These are phyloP conservation scores for Periophthalmus modestus DNA, from an alignment of 2,113 vertebrate genomes.

Conservation along the genomic window DNA sequence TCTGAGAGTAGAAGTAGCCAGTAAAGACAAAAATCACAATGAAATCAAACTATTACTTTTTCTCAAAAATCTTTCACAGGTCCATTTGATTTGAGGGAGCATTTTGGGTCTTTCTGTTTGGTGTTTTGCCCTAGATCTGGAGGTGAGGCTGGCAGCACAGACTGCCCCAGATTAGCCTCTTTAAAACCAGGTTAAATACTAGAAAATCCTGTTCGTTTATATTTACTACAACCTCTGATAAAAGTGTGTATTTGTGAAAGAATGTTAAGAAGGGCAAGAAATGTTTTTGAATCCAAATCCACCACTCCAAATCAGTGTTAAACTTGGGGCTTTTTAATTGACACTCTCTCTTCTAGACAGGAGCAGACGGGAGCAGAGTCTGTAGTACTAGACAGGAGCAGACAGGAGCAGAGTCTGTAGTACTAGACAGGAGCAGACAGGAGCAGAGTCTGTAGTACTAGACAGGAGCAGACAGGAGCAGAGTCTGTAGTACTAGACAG, in stretches of 20 bases:
- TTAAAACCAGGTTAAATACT: neutral
- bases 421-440: neutral
- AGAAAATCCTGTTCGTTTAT: neutral
- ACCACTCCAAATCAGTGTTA: too few relatives aligned
- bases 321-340: too few relatives aligned
- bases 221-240: neutral
- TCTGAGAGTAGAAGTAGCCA: too few relatives aligned
- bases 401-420: constrained; percentile 9
- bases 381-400: neutral
- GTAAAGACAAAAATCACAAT: too few relatives aligned
- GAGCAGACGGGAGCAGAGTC: constrained; percentile 14
- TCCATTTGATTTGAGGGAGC: too few relatives aligned
- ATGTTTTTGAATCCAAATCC: too few relatives aligned
- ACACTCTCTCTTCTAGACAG: too few relatives aligned
- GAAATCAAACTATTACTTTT: too few relatives aligned
- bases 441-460: neutral
- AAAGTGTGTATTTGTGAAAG: neutral
- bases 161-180: neutral
- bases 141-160: neutral
- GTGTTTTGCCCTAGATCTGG: neutral
- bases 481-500: neutral
- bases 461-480: constrained; percentile 13
- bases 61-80: too few relatives aligned
- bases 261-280: too few relatives aligned
- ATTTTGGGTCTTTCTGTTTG: too few relatives aligned